Evolutionary conservation across 2,888 invertebrate genomes (phyloP), one percentile per base, ranked within the genome.

Genomic region (Amphipyra berbera): DNA sequence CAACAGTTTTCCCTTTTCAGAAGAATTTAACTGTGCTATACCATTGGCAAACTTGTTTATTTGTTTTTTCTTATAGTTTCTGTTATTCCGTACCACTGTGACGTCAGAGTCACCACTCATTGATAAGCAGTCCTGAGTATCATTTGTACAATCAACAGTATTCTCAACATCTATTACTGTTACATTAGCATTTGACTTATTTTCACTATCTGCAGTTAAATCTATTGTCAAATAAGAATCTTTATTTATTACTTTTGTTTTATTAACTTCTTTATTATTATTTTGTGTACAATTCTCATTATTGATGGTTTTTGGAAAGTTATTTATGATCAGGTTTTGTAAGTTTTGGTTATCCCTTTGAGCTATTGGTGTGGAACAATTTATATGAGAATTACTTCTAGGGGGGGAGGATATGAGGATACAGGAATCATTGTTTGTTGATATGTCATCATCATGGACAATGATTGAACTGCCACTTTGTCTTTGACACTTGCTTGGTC

Each of bases 101-200:
- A 94, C 89, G 2, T 93, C 86, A 0, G 94, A 94, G 38, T 93
- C 93, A 0, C 90, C 89, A 14, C 90, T 92, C 82, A 90, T 86
- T 0, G 78, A 80, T 7, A 90, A 67, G 48, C 87, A 88, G 4
- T 92, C 90, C 9, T 76, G 72, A 7, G 58, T 64, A 6, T 88
- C 85, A 7, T 74, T 64, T 2, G 78, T 76, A 56, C 2, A 4
- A 21, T 73, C 33, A 0, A 8, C 6, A 42, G 8, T 44, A 56
- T 84, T 85, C 0, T 82, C 89, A 61, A 93, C 64, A 72, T 93
- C 90, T 41, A 83, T 81, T 6, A 84, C 66, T 1, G 74, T 78
- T 12, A 45, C 27, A n/a, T 52, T 58, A 21, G 38, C 7, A 13
- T 55, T 54, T 30, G 60, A 49, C 10, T 21, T 71, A n/a, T 55